These are phyloP conservation scores for Larimichthys crocea DNA, from an alignment of 2,113 vertebrate genomes.

Conservation along the genomic window DNA sequence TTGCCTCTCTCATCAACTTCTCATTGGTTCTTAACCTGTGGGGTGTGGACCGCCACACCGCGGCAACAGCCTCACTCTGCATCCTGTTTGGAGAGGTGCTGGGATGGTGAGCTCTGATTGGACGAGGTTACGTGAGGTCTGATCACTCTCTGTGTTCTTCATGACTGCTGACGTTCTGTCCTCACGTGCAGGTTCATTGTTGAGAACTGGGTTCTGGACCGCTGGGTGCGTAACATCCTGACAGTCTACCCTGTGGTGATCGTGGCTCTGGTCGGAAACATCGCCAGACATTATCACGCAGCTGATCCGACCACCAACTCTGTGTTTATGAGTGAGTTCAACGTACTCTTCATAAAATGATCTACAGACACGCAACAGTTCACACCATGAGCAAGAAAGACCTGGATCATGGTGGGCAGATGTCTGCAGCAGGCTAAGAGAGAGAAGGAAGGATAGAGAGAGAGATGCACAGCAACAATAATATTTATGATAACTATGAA, in stretches of 20 bases:
- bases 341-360: not conserved
- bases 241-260: constrained; percentile 86
- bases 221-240: constrained; percentile 86
- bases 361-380: too few relatives aligned
- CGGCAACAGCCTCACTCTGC: constrained; percentile 83
- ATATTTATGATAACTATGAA: too few relatives aligned
- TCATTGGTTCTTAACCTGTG: constrained; percentile 81
- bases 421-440: too few relatives aligned
- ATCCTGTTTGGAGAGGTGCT: constrained; percentile 82
- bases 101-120: constrained; percentile 78
- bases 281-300: constrained; percentile 63
- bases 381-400: too few relatives aligned
- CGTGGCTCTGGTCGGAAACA: constrained; percentile 79
- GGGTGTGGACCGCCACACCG: constrained; percentile 66
- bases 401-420: too few relatives aligned
- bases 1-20: constrained; percentile 88
- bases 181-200: constrained; percentile 82
- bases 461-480: too few relatives aligned
- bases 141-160: not conserved
- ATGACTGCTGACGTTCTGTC: not conserved
- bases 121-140: not conserved
- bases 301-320: constrained; percentile 70
- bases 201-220: constrained; percentile 86
- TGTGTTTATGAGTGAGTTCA: constrained; percentile 83
- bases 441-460: too few relatives aligned